Percentiles rank a stretch among this genome's conserved stretches.
phyloP scores from a whole-genome alignment of 1,140 invertebrate species.

The Reticulitermes speratus region DNA sequence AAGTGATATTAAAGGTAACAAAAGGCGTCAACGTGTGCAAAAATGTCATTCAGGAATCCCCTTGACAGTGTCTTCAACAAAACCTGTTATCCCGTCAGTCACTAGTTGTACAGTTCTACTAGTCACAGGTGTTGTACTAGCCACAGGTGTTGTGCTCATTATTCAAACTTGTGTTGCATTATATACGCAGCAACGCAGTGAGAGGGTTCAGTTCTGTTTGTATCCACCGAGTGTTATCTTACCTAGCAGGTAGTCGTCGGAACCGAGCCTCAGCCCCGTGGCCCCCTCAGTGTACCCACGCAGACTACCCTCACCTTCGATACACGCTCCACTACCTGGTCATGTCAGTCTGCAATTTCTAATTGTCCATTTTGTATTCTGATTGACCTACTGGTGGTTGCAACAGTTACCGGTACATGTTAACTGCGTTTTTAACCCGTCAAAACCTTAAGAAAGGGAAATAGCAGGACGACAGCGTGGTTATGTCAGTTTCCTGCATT shows the following conservation, averaged over 20 bases:
- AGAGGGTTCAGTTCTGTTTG: not conserved
- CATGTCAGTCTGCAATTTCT: not conserved
- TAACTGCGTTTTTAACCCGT: not conserved
- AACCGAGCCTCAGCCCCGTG: not conserved
- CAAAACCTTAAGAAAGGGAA: too few relatives aligned
- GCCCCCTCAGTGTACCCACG: too few relatives aligned
- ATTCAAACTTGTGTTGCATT: not conserved
- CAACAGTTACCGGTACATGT: not conserved
- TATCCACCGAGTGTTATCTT: not conserved
- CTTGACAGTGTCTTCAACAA: not conserved
- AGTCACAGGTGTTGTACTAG: not conserved
- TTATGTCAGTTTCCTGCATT: too few relatives aligned
- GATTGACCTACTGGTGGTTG: not conserved
- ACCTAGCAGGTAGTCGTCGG: not conserved
- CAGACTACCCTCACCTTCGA: not conserved
- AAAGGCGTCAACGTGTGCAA: not conserved
- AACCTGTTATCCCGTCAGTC: not conserved
- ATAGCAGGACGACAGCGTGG: too few relatives aligned
- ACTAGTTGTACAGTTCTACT: not conserved
- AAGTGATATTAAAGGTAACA: not conserved
- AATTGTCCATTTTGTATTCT: too few relatives aligned
- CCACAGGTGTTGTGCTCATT: not conserved
- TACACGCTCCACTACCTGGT: not conserved
- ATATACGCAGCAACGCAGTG: not conserved
- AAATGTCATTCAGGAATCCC: not conserved